Percentiles rank a stretch among this genome's conserved stretches.
phyloP scores from a whole-genome alignment of 2,113 vertebrate genomes.

The Psilopogon haemacephalus region DNA sequence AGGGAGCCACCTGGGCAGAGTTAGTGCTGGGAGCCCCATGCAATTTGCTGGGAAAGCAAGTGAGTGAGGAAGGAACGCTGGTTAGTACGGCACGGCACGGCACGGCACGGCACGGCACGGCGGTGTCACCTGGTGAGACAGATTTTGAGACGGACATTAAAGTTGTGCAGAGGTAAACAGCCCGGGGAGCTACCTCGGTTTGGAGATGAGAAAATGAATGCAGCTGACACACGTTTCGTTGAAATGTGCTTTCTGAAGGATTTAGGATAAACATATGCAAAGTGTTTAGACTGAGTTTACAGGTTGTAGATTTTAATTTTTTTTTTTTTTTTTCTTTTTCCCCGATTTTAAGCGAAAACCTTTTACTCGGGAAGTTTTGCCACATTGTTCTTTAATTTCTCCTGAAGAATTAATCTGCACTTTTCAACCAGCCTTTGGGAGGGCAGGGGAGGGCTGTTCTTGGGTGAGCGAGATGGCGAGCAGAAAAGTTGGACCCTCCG shows the following conservation, averaged over 20 bases:
- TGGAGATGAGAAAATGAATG: slow-evolving; percentile 26
- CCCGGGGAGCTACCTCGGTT: neutral
- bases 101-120: neutral
- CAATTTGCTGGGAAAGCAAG: slow-evolving; percentile 37
- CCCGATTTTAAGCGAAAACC: neutral
- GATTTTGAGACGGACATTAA: slow-evolving; percentile 50
- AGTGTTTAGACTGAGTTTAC: neutral
- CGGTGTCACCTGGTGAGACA: slow-evolving; percentile 25
- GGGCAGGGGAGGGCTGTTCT: neutral
- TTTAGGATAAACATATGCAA: neutral
- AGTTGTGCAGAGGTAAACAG: slow-evolving; percentile 29
- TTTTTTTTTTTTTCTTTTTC: no score
- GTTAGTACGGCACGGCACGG: slow-evolving; percentile 28
- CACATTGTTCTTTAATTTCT: neutral
- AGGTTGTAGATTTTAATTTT: neutral
- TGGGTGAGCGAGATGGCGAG: neutral
- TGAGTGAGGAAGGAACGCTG: slow-evolving; percentile 33
- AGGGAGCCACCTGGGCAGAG: neutral
- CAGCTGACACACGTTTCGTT: neutral
- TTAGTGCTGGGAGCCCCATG: slow-evolving; percentile 28
- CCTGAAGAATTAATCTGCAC: neutral
- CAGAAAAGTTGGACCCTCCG: neutral
- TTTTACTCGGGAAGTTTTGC: neutral
- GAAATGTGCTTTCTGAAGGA: slow-evolving; percentile 41
- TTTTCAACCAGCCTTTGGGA: slow-evolving; percentile 26